A percentile compares a stretch with the other conserved stretches of the same genome.
These are phyloP conservation scores for Slavum lentiscoides DNA, from an alignment of 2,888 invertebrate genomes.

Conservation along the genomic window DNA sequence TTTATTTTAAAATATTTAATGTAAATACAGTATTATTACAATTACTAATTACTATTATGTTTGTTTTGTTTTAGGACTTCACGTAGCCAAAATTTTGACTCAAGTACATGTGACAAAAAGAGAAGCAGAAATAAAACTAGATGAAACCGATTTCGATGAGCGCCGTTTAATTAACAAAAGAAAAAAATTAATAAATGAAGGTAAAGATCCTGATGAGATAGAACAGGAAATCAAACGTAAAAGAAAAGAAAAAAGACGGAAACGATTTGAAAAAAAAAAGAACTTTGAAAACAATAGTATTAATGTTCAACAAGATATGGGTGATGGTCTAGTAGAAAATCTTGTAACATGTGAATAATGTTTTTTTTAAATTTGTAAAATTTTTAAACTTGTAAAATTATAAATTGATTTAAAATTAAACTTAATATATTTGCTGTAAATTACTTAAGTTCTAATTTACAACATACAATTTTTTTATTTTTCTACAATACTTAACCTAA, in stretches of 20 bases:
- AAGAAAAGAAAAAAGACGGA: conserved; percentile 57
- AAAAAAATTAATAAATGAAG: conserved; percentile 85
- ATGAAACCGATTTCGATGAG: conserved; percentile 90
- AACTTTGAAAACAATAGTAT: neutral
- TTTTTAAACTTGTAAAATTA: neutral
- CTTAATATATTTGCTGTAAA: neutral
- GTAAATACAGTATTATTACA: neutral
- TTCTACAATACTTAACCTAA: too few species aligned
- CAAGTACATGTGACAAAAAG: conserved; percentile 91
- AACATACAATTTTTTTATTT: too few species aligned
- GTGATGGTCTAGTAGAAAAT: neutral
- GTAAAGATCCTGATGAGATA: conserved; percentile 78
- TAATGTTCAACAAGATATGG: neutral
- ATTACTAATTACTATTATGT: conserved; percentile 30
- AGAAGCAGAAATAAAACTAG: conserved; percentile 88
- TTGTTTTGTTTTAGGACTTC: conserved; percentile 69
- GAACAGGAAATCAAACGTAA: conserved; percentile 64
- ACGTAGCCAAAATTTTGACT: conserved; percentile 86
- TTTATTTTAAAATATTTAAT: too few species aligned
- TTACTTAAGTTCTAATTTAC: neutral
- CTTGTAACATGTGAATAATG: neutral
- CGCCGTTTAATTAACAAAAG: conserved; percentile 81
- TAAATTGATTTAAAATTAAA: neutral
- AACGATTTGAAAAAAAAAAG: conserved; percentile 34
- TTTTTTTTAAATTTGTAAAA: neutral